phyloP scores from a whole-genome alignment of 1,140 invertebrate species.

The Cecropterus lyciades region DNA sequence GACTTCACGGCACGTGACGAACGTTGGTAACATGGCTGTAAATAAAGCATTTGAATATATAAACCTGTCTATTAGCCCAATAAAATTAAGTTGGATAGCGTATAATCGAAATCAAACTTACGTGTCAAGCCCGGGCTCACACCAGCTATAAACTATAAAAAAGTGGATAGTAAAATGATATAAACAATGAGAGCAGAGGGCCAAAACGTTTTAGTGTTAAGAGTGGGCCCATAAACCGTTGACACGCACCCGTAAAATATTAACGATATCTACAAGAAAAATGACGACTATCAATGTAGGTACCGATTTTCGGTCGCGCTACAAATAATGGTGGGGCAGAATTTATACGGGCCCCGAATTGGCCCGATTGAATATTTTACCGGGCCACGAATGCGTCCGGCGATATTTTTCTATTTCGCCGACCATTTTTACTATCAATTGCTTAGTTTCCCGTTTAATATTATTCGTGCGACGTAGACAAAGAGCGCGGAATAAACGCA shows the following conservation, averaged over 20 bases:
- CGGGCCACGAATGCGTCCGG: slow-evolving; percentile 74
- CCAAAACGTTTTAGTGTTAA: slow-evolving; percentile 83
- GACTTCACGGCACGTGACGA: slow-evolving; percentile 21
- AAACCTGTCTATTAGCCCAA: slow-evolving; percentile 50
- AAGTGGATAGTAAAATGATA: slow-evolving; percentile 78
- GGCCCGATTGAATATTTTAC: slow-evolving; percentile 83
- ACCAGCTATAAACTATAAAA: slow-evolving; percentile 77
- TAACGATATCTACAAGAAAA: slow-evolving; percentile 81
- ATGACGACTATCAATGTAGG: slow-evolving; percentile 80
- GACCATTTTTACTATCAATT: slow-evolving; percentile 81
- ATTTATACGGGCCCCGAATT: slow-evolving; percentile 81
- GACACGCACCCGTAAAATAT: slow-evolving; percentile 82
- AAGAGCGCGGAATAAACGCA: slow-evolving; percentile 31
- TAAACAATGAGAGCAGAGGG: slow-evolving; percentile 78
- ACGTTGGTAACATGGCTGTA: slow-evolving; percentile 5
- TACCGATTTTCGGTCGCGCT: slow-evolving; percentile 79
- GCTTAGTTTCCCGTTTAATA: slow-evolving; percentile 80
- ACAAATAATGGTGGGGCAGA: slow-evolving; percentile 78
- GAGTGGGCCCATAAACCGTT: slow-evolving; percentile 79
- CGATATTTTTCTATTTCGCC: slow-evolving; percentile 81
- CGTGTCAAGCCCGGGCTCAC: slow-evolving; percentile 63
- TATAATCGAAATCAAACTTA: slow-evolving; percentile 60
- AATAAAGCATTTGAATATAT: slow-evolving; percentile 20
- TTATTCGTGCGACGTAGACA: slow-evolving; percentile 61
- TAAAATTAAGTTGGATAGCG: slow-evolving; percentile 67